Evolutionary conservation across 2,888 invertebrate genomes (phyloP).

Genomic region (Lampropteryx suffumata): DNA sequence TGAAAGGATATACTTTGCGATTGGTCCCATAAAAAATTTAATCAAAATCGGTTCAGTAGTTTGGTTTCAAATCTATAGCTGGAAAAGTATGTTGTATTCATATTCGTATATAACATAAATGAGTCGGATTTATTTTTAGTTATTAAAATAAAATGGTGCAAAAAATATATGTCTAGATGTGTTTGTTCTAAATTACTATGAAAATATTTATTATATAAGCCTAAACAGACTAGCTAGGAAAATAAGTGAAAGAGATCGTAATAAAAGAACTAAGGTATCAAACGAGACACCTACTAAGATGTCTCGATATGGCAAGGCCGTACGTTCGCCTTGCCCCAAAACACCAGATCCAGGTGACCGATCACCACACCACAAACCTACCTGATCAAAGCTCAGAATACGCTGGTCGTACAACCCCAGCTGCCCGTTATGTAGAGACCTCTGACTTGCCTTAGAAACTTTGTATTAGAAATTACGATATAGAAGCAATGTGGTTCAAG

Average conservation of each 20-base stretch:
- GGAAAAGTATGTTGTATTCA: too few species aligned
- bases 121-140: too few species aligned
- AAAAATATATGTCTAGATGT: too few species aligned
- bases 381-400: conserved; percentile 4
- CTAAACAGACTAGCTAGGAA: background rate
- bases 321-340: conserved; percentile 44
- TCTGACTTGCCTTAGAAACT: conserved; percentile 18
- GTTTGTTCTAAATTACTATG: too few species aligned
- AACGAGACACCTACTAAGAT: conserved; percentile 5
- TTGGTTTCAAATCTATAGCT: too few species aligned
- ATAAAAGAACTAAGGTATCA: background rate
- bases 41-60: too few species aligned
- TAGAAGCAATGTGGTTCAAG: conserved; percentile 13
- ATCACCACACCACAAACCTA: background rate
- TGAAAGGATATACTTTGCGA: too few species aligned
- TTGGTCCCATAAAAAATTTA: too few species aligned
- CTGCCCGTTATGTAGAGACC: conserved; percentile 27
- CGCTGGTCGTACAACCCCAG: conserved; percentile 7
- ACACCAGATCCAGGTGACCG: conserved; percentile 22
- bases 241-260: background rate
- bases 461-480: conserved; percentile 1
- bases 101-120: too few species aligned
- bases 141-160: too few species aligned
- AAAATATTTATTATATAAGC: too few species aligned
- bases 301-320: conserved; percentile 49